These are phyloP conservation scores for Bradypodion pumilum DNA, from an alignment of 2,797 vertebrate species.

Conservation along the genomic window DNA sequence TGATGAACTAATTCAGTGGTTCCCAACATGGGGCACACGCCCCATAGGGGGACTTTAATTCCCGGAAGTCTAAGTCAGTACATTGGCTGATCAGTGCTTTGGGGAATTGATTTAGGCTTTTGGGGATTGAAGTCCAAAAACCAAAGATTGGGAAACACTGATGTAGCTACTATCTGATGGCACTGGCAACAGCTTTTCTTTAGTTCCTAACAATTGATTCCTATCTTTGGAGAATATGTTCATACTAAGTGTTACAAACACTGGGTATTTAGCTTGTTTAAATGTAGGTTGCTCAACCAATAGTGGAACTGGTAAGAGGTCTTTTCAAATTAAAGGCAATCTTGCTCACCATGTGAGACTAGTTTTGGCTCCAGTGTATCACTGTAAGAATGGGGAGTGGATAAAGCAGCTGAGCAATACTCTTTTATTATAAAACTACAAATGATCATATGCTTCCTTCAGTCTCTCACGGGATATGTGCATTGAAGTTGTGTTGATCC, in stretches of 20 bases:
- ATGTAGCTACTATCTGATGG: no score
- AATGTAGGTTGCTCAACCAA: conserved; percentile 11
- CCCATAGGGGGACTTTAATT: no score
- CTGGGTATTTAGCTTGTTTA: not conserved
- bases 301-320: not conserved
- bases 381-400: not conserved
- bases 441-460: conserved; percentile 5
- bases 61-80: no score
- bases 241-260: not conserved
- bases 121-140: no score
- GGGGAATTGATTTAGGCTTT: no score
- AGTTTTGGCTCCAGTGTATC: not conserved
- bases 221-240: not conserved
- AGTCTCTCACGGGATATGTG: not conserved
- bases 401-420: conserved; percentile 1
- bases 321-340: conserved; percentile 8
- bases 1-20: no score
- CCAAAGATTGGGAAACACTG: no score
- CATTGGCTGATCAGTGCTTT: no score
- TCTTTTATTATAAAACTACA: conserved; percentile 2
- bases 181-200: no score
- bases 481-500: not conserved
- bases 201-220: not conserved
- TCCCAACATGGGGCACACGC: no score
- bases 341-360: conserved; percentile 6